Base-by-base conservation (phyloP, 1,140 invertebrate genomes). In the Drosophila kikkawai region DNA sequence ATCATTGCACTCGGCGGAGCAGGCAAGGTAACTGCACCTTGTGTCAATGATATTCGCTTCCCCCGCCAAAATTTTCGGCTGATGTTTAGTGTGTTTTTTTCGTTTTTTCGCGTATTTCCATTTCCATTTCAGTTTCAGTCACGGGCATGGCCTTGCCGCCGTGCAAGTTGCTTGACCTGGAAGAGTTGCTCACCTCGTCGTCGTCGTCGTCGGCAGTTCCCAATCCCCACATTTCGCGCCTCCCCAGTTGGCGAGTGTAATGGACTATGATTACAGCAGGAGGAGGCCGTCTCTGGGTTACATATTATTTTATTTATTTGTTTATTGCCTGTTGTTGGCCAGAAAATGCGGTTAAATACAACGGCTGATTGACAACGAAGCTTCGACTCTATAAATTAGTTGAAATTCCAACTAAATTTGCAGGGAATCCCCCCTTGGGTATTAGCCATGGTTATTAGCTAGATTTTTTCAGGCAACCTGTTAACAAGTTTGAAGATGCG, bases 21-120 rank as follows among this genome's bases (percentile, higher is more conserved):
- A 26, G 29, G 63, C 84, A 90, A 90, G 85, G 85, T 90, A 90
- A 90, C 65, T 91, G 85, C 85, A 91, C 85, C 79, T 79, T 85
- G 82, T 86, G 86, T 90, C 85, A 91, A 85, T 90, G 86, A 70
- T 69, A 90, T 88, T 61, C 48, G 53, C 67, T 71, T 42, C 67
- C 71, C 50, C 69, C 50, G 44, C 57, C 57, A 77, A 76, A 79
- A 55, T 64, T 55, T 64, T 19, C n/a, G 58, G 37, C 70, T 50
- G 58, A 56, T 76, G 58, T 77, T 78, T 41, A 32, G 47, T 75
- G 41, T 36, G 37, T 48, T 60, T 74, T 50, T 41, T 67, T 34
- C 34, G 68, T 60, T 74, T 51, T 75, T 78, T 63, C 39, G 56
- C 68, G 42, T 51, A 51, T 60, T 65, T 61, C 36, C 53, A 59